A percentile compares a stretch with the other conserved stretches of the same genome.
These are phyloP conservation scores for Dolichallabes microphthalmus DNA, from an alignment of 2,113 vertebrate genomes.

Conservation along the genomic window DNA sequence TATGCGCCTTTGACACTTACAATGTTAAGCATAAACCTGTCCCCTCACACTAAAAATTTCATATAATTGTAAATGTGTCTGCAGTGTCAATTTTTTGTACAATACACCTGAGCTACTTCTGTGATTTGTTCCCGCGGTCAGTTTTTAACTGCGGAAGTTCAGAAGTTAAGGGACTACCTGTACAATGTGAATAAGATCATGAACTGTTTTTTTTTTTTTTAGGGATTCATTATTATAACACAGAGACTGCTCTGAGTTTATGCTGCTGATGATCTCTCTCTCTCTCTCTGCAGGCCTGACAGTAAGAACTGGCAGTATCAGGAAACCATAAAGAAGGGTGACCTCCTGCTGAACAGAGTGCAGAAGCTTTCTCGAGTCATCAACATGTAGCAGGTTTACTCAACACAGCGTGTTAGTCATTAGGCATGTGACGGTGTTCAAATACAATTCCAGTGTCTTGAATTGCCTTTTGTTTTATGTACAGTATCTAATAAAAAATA, in stretches of 20 bases:
- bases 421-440: conserved; percentile 48
- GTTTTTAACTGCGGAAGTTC: too few relatives aligned
- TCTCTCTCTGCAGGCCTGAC: conserved; percentile 80
- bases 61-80: too few relatives aligned
- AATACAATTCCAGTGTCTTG: conserved; percentile 51
- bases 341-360: conserved; percentile 95
- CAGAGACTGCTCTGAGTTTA: neutral
- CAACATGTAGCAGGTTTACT: conserved; percentile 82
- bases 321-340: conserved; percentile 98
- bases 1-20: too few relatives aligned
- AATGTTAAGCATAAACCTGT: too few relatives aligned
- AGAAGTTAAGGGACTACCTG: too few relatives aligned
- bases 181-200: too few relatives aligned
- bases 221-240: neutral
- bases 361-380: conserved; percentile 98
- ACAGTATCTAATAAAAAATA: conserved; percentile 74
- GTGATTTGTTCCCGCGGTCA: too few relatives aligned
- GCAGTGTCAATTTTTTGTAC: too few relatives aligned
- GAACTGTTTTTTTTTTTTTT: neutral
- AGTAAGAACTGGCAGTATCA: conserved; percentile 99
- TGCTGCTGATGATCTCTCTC: neutral
- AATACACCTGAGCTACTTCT: too few relatives aligned
- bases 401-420: too few relatives aligned
- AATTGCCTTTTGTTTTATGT: conserved; percentile 69
- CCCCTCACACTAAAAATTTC: too few relatives aligned